Evolutionary conservation across 1,140 invertebrate genomes (phyloP).

Genomic region (Asobara japonica): DNA sequence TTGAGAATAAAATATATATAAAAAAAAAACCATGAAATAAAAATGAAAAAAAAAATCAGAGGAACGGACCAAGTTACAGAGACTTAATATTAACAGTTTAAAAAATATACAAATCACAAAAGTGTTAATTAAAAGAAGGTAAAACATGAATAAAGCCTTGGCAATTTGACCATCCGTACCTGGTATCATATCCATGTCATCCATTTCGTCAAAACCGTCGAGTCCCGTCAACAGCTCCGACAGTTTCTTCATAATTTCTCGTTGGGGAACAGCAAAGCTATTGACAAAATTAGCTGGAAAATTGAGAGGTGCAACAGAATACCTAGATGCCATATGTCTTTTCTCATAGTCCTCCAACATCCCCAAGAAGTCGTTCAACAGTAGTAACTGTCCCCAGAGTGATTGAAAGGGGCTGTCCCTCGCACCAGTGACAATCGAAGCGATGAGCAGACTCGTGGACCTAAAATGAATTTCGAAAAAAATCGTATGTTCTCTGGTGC

Average conservation of each 20-base stretch:
- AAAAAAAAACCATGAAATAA: no score
- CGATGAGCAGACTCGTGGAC: conserved; percentile 46
- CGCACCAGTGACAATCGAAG: conserved; percentile 45
- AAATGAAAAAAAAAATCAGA: no score
- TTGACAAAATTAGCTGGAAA: conserved; percentile 48
- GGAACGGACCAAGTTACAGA: no score
- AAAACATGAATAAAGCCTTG: no score
- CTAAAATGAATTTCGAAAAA: no score
- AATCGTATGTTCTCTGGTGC: no score
- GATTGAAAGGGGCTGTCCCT: conserved; percentile 45
- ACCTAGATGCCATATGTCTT: conserved; percentile 37
- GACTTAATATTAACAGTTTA: no score
- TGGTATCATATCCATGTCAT: conserved; percentile 3
- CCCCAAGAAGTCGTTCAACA: conserved; percentile 51
- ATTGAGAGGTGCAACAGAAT: conserved; percentile 38
- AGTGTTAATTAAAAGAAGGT: no score
- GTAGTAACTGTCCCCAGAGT: conserved; percentile 50
- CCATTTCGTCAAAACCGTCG: conserved; percentile 32
- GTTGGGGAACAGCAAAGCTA: conserved; percentile 44
- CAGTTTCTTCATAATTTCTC: conserved; percentile 42
- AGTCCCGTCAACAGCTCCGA: conserved; percentile 46
- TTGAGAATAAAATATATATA: no score
- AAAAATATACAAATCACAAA: no score
- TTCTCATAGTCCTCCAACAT: conserved; percentile 46
- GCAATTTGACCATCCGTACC: no score